Conservation (phyloP, 2,797 vertebrate genomes). For the Myotis pilosus region DNA sequence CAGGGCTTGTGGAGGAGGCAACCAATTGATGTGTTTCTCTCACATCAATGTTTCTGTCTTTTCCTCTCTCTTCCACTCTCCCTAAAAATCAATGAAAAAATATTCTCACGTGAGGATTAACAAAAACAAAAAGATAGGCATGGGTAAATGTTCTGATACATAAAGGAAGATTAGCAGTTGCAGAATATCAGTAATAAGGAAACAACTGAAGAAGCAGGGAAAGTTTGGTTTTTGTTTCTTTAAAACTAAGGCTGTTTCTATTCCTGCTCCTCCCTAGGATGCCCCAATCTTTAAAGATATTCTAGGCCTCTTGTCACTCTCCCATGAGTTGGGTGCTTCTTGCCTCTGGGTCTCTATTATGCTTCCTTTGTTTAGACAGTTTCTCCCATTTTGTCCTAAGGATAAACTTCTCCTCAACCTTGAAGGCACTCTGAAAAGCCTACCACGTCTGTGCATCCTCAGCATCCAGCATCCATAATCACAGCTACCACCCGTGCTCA, state of each 20-base stretch:
- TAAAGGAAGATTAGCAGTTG: not conserved
- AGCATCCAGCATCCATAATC: not conserved
- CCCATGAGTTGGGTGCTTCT: not conserved
- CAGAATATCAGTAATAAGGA: not conserved
- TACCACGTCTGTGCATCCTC: not conserved
- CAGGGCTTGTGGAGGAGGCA: too few species aligned
- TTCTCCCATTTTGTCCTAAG: constrained; percentile 2
- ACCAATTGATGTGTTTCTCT: too few species aligned
- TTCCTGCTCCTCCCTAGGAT: not conserved
- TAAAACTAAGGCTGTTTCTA: constrained; percentile 19
- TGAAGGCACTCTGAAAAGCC: not conserved
- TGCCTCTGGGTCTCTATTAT: not conserved
- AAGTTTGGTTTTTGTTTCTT: not conserved
- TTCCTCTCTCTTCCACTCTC: too few species aligned
- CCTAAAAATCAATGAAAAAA: too few species aligned
- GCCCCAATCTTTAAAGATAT: not conserved
- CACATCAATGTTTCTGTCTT: too few species aligned
- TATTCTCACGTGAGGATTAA: too few species aligned
- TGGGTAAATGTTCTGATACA: not conserved
- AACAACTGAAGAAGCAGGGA: not conserved
- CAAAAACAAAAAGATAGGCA: not conserved
- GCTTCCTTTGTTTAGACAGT: not conserved
- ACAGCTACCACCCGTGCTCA: not conserved
- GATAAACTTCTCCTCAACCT: constrained; percentile 5
- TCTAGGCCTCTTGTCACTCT: not conserved